These are phyloP conservation scores for Caenorhabditis afra DNA, from an alignment of 2,888 invertebrate genomes.

Conservation along the genomic window DNA sequence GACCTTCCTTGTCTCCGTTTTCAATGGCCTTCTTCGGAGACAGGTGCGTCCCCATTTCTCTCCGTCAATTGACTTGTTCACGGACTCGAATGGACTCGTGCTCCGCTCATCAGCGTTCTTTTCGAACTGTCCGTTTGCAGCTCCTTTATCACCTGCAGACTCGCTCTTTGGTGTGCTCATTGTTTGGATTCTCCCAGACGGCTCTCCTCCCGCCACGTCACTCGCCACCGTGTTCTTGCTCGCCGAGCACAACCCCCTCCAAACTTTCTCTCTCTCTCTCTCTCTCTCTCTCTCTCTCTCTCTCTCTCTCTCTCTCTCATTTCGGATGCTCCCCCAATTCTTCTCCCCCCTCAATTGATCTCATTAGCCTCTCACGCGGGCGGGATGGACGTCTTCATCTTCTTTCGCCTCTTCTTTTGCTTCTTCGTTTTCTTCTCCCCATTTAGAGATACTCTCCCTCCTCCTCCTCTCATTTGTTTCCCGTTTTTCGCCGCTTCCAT, in stretches of 20 bases:
- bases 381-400: constrained; percentile 23
- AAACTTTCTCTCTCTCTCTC: too few relatives aligned
- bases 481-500: background rate
- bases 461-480: background rate
- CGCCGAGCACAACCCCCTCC: too few relatives aligned
- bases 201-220: constrained; percentile 6
- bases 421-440: constrained; percentile 5
- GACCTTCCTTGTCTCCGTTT: too few relatives aligned
- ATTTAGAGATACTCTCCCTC: constrained; percentile 1
- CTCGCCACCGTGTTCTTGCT: too few relatives aligned
- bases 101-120: too few relatives aligned
- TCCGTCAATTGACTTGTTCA: too few relatives aligned
- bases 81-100: too few relatives aligned
- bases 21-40: too few relatives aligned
- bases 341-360: constrained; percentile 44
- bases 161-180: constrained; percentile 1
- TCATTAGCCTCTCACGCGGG: constrained; percentile 44
- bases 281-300: too few relatives aligned
- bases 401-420: background rate
- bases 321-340: constrained; percentile 1
- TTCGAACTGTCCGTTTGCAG: too few relatives aligned
- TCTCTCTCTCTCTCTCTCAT: background rate
- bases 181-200: constrained; percentile 7
- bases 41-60: too few relatives aligned
- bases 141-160: too few relatives aligned